Evolutionary conservation across 2,113 vertebrate species (phyloP), one percentile per base, ranked within the genome.

Genomic region (Nicator chloris): DNA sequence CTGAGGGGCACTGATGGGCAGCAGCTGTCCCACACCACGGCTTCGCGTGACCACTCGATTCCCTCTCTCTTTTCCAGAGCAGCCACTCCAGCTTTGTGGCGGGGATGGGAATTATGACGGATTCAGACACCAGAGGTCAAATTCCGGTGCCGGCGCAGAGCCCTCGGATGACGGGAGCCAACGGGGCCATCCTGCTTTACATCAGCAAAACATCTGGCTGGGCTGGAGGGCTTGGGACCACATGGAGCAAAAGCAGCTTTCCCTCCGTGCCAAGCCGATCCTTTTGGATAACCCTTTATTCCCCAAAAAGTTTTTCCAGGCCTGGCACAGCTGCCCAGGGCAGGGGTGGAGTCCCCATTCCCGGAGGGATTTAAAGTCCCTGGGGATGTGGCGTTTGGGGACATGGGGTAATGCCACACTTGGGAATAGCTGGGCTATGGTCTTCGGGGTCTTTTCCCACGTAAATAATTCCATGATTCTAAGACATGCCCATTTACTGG

Each of bases 131-230:
- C 3, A 21, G 86, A 37, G 94, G 91, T 93, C 66, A 73, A 26
- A 90, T 16, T 7, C 44, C 8, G 2, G 84, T 33, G 69, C 12
- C 0, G 27, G 42, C 10, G 8, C 50, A 3, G 82, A 47, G 79
- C 39, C 39, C 66, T 22, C 5, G 26, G 87, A 18, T 18, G 78
- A 5, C 1, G 24, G 49, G 37, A 85, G 84, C 51, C 81, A 27
- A 1, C 0, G 4, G 72, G 61, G 42, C 60, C 11, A 0, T 13
- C 31, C n/a, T n/a, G 76, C 27, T 51, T 35, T 27, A 7, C 65
- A 79, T n/a, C 73, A 82, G 49, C 27, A 27, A 0, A 84, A 60
- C 70, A 72, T 77, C 88, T 93, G 90, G 13, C 86, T 40, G 50
- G 45, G n/a, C 6, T 2, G 27, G 20, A 33, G 4, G 4, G 39